phyloP scores from a whole-genome alignment of 2,888 invertebrate species.

The Calephelis perditalis region DNA sequence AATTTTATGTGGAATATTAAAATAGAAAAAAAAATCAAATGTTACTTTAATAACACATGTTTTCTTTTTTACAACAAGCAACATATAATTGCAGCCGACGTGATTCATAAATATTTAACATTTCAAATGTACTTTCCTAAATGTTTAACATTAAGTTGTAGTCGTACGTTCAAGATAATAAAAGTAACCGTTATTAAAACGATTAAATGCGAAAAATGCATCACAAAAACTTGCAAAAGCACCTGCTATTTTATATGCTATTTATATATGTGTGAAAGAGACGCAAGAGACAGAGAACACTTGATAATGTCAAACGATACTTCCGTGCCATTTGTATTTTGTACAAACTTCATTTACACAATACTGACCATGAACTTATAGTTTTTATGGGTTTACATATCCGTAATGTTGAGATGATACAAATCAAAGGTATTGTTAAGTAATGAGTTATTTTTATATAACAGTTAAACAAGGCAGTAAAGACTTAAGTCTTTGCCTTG shows the following conservation, averaged over 20 bases:
- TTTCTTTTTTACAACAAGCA: too few relatives aligned
- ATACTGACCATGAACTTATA: constrained; percentile 60
- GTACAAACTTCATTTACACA: constrained; percentile 29
- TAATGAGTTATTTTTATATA: constrained; percentile 23
- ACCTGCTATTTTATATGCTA: constrained; percentile 52
- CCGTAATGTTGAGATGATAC: constrained; percentile 54
- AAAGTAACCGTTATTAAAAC: constrained; percentile 53
- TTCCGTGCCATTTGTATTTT: constrained; percentile 44
- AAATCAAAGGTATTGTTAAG: constrained; percentile 45
- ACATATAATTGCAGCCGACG: too few relatives aligned
- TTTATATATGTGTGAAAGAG: constrained; percentile 26
- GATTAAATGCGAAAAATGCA: constrained; percentile 43
- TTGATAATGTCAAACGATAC: constrained; percentile 61
- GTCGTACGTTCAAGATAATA: constrained; percentile 2
- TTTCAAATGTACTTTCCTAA: not conserved
- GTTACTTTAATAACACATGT: too few relatives aligned
- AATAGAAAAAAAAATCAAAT: too few relatives aligned
- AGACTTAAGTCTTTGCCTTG: constrained; percentile 6
- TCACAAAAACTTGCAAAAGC: constrained; percentile 33
- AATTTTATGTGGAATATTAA: too few relatives aligned
- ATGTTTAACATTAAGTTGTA: constrained; percentile 3
- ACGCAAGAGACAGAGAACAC: constrained; percentile 32
- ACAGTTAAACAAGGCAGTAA: constrained; percentile 11
- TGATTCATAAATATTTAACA: not conserved
- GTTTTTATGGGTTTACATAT: constrained; percentile 60